Evolutionary conservation across 2,113 vertebrate genomes (phyloP), one percentile per base, ranked within the genome.

Genomic region (Glaucomys volans): DNA sequence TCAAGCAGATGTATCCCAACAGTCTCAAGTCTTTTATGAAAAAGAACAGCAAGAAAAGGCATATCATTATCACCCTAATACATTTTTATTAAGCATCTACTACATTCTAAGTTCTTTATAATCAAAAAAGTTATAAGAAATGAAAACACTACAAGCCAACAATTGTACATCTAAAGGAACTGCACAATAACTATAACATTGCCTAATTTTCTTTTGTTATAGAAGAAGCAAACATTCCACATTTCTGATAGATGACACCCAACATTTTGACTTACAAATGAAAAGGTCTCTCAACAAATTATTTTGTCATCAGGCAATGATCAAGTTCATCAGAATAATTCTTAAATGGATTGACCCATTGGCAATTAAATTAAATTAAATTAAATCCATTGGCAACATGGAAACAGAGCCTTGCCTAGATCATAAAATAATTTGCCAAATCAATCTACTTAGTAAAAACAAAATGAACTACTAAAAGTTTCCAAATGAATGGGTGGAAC

Each of bases 381-480:
- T 47, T 47, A 47, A 44, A 47, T 47, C 44, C 44, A 47, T 92
- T 96, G 94, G 47, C 77, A 95, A 93, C 0, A 0, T 86, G 74
- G 86, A 96, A 86, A 93, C 57, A 72, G 40, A 90, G 14, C 35
- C 40, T 88, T 90, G 47, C 44, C 59, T 64, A 75, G 57, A 79
- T 26, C 40, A 30, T 95, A 97, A 96, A 93, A 96, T 72, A 94
- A 95, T 93, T 83, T 83, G 77, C 57, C 91, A 95, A 94, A 30
- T 72, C 81, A 95, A 57, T 86, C 82, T 80, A 66, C 18, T 96
- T 44, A 42, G 14, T 54, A 83, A 95, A 96, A 97, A 71, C 37
- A 80, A 90, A 90, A 88, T 82, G 52, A 95, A 52, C 28, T 6
- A 90, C 69, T 30, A 52, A 94, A 88, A 82, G 26, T 50, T 86